Conservation (phyloP, 2,888 invertebrate species). For the Cerastoderma edule region DNA sequence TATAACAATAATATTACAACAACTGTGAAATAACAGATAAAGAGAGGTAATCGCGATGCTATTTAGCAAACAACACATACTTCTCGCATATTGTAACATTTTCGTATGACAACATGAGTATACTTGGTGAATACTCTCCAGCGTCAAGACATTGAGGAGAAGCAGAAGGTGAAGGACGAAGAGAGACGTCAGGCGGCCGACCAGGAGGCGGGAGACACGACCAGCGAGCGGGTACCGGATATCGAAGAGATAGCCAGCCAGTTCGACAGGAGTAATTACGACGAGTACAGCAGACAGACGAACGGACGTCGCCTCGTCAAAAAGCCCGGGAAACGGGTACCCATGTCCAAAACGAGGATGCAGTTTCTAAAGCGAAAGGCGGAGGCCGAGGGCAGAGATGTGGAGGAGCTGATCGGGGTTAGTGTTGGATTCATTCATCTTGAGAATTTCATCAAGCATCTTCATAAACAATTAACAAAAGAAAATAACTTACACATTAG, state of each 20-base stretch:
- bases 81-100: no score
- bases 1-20: no score
- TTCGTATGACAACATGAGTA: no score
- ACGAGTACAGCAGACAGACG: slow-evolving; percentile 37
- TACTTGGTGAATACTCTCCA: no score
- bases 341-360: slow-evolving; percentile 37
- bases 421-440: no score
- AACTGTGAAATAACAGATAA: no score
- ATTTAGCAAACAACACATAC: no score
- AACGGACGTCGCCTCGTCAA: slow-evolving; percentile 16
- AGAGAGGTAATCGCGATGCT: no score
- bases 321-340: slow-evolving; percentile 12
- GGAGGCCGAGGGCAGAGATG: slow-evolving; percentile 4
- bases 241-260: slow-evolving; percentile 44
- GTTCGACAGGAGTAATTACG: slow-evolving; percentile 32
- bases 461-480: no score
- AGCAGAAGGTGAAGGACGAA: not conserved
- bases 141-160: not conserved
- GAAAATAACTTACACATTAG: no score
- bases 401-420: slow-evolving; percentile 6
- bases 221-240: slow-evolving; percentile 22
- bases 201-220: not conserved
- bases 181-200: not conserved
- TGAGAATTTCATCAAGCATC: no score
- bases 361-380: slow-evolving; percentile 29